Base-by-base conservation (phyloP, 2,797 vertebrate genomes). In the Eospalax fontanierii region DNA sequence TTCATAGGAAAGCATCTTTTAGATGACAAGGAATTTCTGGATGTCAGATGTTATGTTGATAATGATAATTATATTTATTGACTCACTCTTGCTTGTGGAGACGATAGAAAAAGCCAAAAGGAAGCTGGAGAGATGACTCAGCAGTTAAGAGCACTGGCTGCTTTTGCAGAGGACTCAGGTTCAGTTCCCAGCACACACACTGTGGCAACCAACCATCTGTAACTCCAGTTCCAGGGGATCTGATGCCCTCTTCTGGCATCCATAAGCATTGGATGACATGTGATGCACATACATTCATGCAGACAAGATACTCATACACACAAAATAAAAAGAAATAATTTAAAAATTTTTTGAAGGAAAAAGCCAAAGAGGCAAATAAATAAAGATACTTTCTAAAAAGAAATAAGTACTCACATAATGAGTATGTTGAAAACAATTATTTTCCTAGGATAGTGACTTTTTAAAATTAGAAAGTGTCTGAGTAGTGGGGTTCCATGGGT, bases 321-420 rank as follows among this genome's bases (percentile, higher is more conserved):
- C 14, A 54, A 54, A 54, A 14, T 54, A 54, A 54, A 54, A 46
- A 46, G 6, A 46, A 54, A 54, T 54, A 54, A 54, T 54, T 54
- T 14, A 54, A 54, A 54, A 54, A 54, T 9, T 9, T 54, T 54
- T 54, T 54, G 50, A 54, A 54, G 50, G 50, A 54, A 16, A 79
- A 87, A 38, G 61, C 33, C 46, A 35, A 74, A 63, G 63, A 68
- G 18, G 24, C 38, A 93, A 87, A 84, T 54, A 93, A 87, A 84
- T 54, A 88, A 57, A 57, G 43, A 75, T 61, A 46, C 4, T 93
- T 87, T 79, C 26, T 87, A 65, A 76, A 92, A 86, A 87, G 26
- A 16, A 89, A 89, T 46, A n/a, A 76, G 75, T 30, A 43, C 38
- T 35, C 21, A 92, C 84, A 79, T 81, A 40, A 76, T 28, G 6